Evolutionary conservation across 2,797 vertebrate genomes (phyloP), one percentile per base, ranked within the genome.

Genomic region (Argya squamiceps): DNA sequence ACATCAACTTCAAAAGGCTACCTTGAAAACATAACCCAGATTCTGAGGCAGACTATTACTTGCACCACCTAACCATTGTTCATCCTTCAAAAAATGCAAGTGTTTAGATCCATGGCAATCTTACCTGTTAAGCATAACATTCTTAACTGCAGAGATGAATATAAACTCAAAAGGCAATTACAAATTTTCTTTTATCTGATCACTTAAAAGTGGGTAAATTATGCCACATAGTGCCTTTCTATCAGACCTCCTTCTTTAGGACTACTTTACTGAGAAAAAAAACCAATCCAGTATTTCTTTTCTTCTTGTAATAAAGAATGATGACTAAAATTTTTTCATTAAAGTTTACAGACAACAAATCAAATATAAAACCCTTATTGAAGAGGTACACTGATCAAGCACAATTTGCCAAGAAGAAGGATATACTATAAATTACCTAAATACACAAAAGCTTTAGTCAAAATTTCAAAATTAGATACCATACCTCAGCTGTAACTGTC

Each of bases 41-140:
- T 44, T 30, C 53, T 84, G 47, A 79, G 59, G 59, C 5, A 50
- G 4, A 34, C 20, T 62, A 1, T 80, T 82, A 50, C 22, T 73
- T 85, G 30, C 11, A 79, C 30, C 26, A 78, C 10, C 36, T 47
- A 75, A 36, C 8, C 16, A 52, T 9, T 60, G 24, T 11, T 73
- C 16, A 77, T 50, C 50, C 36, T 79, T 88, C 50, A 84, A 71
- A 88, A 89, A 71, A 53, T 24, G 12, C 32, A 53, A 71, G 32
- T 0, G 0, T 53, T 78, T 46, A 68, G 41, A 75, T 53, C 11
- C 27, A 29, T 8, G 12, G 20, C 6, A 56, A 77, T 80, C 3
- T 41, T 44, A 37, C 8, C 41, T 47, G 30, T 58, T 75, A 81
- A 77, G 19, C 11, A 88, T 5, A 78, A 7, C 18, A 65, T 6